Evolutionary conservation across 2,888 invertebrate species (phyloP), one percentile per base, ranked within the genome.

Genomic region (Drosophila prostipennis): DNA sequence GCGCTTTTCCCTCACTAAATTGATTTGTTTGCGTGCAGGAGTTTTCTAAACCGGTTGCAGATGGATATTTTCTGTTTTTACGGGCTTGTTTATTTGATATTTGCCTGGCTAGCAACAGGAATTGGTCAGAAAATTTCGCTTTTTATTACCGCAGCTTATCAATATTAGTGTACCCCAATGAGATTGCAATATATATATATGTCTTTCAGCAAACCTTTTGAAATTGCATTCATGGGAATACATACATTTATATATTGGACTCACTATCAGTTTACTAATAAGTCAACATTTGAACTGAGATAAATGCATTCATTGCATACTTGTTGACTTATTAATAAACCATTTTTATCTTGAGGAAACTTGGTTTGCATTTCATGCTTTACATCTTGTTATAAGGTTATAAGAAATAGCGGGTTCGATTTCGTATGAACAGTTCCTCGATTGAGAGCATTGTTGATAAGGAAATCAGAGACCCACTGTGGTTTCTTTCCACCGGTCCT

Each of bases 21-120:
- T 64, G 43, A 64, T 53, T 64, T 64, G 69, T 53, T 37, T 40
- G 59, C 49, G 49, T n/a, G 19, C 48, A 65, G 46, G 32, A 69
- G 54, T 45, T 55, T 10, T 51, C 11, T 11, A 13, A 67, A 63
- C 46, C 46, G 46, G 39, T 64, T 40, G 32, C 61, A 63, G 37
- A 45, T 63, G 37, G 5, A n/a, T 46, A n/a, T 61, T 23, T 39
- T 63, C 14, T 23, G 10, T 23, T 34, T 16, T 32, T 23, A 39
- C 10, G 14, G 16, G 39, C 29, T 37, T 43, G 34, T 46, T 61
- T 48, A 26, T 65, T 63, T 36, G 13, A 5, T 37, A 23, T n/a
- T 43, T 23, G 29, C 13, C 16, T 2, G 29, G 14, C 16, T 13
- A 40, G 23, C 10, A 46, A 16, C 32, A 46, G 34, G 14, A 61